Conservation (phyloP, 2,888 invertebrate species). For the Drosophila neonasuta region DNA sequence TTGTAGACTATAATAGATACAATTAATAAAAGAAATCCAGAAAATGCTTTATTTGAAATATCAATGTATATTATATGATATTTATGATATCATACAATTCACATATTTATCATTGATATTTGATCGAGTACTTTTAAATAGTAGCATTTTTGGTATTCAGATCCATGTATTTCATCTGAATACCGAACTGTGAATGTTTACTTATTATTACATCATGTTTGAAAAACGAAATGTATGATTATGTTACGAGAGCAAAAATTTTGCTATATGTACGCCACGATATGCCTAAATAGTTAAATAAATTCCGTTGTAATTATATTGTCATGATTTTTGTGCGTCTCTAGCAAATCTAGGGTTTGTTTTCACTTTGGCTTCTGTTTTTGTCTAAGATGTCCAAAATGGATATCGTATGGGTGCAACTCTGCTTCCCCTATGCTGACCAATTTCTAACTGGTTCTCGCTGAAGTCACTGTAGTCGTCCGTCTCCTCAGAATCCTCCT, state of each 20-base stretch:
- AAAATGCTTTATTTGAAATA: slow-evolving; percentile 16
- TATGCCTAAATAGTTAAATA: slow-evolving; percentile 74
- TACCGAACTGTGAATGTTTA: background rate
- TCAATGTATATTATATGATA: slow-evolving; percentile 47
- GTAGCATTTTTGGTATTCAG: background rate
- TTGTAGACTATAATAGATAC: slow-evolving; percentile 27
- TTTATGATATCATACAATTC: slow-evolving; percentile 13
- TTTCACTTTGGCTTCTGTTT: background rate
- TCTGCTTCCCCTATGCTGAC: slow-evolving; percentile 60
- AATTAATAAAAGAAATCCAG: slow-evolving; percentile 21
- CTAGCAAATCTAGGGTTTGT: slow-evolving; percentile 11
- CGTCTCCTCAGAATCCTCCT: slow-evolving; percentile 75
- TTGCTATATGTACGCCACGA: slow-evolving; percentile 70
- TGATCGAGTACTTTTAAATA: slow-evolving; percentile 10
- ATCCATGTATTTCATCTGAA: background rate
- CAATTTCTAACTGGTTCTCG: slow-evolving; percentile 78
- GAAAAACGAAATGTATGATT: slow-evolving; percentile 49
- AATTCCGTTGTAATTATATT: slow-evolving; percentile 67
- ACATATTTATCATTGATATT: slow-evolving; percentile 24
- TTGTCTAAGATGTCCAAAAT: slow-evolving; percentile 45
- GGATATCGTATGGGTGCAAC: slow-evolving; percentile 65
- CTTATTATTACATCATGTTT: slow-evolving; percentile 36
- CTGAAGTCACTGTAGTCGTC: slow-evolving; percentile 81
- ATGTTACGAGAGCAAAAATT: slow-evolving; percentile 56
- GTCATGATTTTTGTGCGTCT: slow-evolving; percentile 65